Conservation (phyloP, 2,888 invertebrate species). For the Cylindroiulus punctatus region DNA sequence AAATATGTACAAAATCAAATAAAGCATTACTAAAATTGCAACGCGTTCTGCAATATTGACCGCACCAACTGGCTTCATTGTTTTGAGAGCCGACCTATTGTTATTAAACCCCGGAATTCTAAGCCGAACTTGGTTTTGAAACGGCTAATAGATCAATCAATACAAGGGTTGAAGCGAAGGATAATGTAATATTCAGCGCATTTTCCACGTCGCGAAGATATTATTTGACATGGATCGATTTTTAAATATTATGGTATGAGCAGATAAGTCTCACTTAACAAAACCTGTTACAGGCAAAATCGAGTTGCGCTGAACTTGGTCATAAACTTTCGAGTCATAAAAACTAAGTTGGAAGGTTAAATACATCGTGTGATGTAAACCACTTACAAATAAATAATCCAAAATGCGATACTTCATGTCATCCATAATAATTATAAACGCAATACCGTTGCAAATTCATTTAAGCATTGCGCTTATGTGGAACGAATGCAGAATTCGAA, state of each 20-base stretch:
- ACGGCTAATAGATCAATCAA: neutral
- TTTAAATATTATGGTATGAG: slow-evolving; percentile 24
- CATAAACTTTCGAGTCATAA: neutral
- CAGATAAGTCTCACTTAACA: slow-evolving; percentile 27
- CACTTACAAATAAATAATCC: neutral
- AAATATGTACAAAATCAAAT: neutral
- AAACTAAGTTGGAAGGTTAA: neutral
- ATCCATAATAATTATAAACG: too few relatives aligned
- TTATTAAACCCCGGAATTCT: neutral
- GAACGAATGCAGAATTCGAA: neutral
- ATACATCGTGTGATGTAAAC: neutral
- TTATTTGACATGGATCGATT: slow-evolving; percentile 21
- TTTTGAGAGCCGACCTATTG: neutral
- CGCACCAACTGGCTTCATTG: neutral
- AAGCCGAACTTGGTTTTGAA: neutral
- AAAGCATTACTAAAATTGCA: neutral
- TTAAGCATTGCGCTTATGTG: neutral
- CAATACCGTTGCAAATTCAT: neutral
- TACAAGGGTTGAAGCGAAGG: neutral
- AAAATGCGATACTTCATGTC: neutral
- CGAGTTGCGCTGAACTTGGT: too few relatives aligned
- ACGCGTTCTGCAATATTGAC: neutral
- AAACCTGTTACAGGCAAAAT: neutral
- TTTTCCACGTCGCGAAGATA: neutral
- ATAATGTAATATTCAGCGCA: neutral